Conservation (phyloP, 2,888 invertebrate species). For the Eueremaeus valkanovi region DNA sequence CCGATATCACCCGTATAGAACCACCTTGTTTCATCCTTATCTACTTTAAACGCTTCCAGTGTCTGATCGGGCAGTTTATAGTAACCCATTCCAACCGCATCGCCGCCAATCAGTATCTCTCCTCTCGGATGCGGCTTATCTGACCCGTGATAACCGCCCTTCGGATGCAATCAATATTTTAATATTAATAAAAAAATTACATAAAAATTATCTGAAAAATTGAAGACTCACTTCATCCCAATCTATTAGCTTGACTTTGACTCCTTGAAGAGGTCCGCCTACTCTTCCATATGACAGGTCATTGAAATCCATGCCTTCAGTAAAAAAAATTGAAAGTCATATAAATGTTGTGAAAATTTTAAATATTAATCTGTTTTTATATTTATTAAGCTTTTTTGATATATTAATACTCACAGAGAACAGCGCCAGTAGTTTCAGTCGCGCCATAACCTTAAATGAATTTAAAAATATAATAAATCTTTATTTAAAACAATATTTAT, state of each 20-base stretch:
- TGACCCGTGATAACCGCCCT: conserved; percentile 75
- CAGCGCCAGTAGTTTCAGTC: conserved; percentile 94
- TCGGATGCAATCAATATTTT: not conserved
- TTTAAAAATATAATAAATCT: conserved; percentile 53
- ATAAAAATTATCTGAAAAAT: conserved; percentile 57
- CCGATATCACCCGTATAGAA: conserved; percentile 98
- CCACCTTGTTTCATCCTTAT: conserved; percentile 75
- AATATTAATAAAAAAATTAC: conserved; percentile 51
- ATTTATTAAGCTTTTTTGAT: too few species aligned
- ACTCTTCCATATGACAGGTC: conserved; percentile 77
- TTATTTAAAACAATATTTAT: too few species aligned
- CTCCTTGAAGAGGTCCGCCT: conserved; percentile 78
- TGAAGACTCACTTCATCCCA: conserved; percentile 92
- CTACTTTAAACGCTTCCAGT: conserved; percentile 67
- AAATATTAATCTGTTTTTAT: too few species aligned
- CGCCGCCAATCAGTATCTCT: conserved; percentile 83
- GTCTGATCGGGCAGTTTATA: conserved; percentile 71
- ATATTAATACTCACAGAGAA: conserved; percentile 47
- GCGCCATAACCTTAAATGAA: conserved; percentile 93
- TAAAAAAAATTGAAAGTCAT: conserved; percentile 60
- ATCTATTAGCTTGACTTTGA: conserved; percentile 77
- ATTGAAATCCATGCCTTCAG: conserved; percentile 62
- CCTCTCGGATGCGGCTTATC: conserved; percentile 82
- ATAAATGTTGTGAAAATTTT: conserved; percentile 68
- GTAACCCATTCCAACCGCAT: conserved; percentile 87